Conservation (phyloP, 1,140 invertebrate genomes). For the Panagrolaimus sp. region DNA sequence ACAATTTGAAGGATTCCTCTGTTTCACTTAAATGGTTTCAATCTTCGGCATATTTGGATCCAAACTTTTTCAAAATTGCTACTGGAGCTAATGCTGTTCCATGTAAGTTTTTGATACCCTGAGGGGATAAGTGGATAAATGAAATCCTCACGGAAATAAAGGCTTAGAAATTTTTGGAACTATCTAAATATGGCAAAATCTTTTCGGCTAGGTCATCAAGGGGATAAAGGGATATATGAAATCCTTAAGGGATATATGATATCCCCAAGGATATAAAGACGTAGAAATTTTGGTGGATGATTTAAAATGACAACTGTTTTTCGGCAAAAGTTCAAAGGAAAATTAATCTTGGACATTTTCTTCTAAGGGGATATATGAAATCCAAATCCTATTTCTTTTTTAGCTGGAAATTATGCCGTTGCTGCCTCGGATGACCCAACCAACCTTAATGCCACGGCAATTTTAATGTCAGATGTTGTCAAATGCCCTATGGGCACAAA, state of each 20-base stretch:
- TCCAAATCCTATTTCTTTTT: neutral
- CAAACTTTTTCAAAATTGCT: neutral
- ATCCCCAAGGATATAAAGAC: no score
- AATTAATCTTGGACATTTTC: neutral
- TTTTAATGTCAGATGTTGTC: neutral
- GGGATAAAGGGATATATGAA: no score
- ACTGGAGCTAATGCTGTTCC: neutral
- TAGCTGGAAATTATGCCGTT: slow-evolving; percentile 7
- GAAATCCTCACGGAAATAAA: no score
- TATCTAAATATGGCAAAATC: no score
- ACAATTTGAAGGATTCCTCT: neutral
- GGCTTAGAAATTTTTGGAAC: no score
- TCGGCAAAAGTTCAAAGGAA: neutral
- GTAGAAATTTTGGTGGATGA: no score
- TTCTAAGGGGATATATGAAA: neutral
- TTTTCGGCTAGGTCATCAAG: no score
- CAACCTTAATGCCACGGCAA: neutral
- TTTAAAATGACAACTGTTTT: no score
- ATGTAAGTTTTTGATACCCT: neutral
- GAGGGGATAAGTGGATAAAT: no score
- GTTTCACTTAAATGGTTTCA: slow-evolving; percentile 8
- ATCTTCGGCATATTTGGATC: slow-evolving; percentile 1
- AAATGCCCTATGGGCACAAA: neutral
- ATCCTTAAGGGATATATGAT: no score
- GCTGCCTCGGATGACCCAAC: neutral